These are phyloP conservation scores for Xestia sexstrigata DNA, from an alignment of 2,888 invertebrate genomes.

Conservation along the genomic window DNA sequence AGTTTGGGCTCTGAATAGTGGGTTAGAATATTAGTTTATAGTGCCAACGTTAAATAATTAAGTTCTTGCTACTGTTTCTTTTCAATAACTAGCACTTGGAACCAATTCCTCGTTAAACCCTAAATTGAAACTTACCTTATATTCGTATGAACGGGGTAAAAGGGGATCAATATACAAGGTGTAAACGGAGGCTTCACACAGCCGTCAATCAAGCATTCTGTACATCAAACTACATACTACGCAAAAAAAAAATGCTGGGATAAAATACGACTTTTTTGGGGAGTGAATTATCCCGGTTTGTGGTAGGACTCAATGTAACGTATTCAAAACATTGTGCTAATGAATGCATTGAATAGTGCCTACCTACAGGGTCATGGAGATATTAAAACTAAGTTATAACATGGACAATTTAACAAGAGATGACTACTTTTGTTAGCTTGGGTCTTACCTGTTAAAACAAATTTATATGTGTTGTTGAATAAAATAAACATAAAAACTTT, in stretches of 20 bases:
- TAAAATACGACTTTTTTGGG: background rate
- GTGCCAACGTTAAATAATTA: background rate
- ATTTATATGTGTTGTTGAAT: no score
- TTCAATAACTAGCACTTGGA: background rate
- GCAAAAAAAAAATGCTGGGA: background rate
- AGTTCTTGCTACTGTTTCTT: background rate
- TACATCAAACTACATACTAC: background rate
- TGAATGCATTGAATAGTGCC: background rate
- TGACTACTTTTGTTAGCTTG: no score
- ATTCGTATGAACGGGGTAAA: background rate
- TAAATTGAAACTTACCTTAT: conserved; percentile 16
- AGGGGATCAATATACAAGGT: background rate
- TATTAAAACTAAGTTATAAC: no score
- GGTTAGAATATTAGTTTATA: background rate
- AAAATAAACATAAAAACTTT: no score
- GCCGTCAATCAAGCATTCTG: background rate
- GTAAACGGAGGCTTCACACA: background rate
- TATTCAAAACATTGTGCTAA: background rate
- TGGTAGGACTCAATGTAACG: background rate
- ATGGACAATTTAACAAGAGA: no score
- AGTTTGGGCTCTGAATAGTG: background rate
- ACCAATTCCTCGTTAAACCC: background rate
- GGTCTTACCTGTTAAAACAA: no score
- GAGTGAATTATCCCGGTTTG: background rate
- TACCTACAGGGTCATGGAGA: background rate